Percentiles rank a stretch among this genome's conserved stretches.
phyloP scores from a whole-genome alignment of 2,113 vertebrate species.

The Sarotherodon lohbergeri region DNA sequence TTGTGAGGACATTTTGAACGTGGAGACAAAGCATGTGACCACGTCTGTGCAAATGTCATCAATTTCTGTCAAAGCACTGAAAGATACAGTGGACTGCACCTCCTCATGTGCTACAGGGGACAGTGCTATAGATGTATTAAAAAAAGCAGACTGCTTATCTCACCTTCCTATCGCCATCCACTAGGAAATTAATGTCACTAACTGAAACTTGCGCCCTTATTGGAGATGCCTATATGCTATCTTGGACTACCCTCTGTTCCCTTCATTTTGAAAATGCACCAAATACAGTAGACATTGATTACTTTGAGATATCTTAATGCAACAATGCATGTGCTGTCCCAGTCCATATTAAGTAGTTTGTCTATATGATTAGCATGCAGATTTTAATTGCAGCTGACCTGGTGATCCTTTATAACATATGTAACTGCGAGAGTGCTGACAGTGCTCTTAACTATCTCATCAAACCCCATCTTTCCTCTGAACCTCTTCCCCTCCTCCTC shows the following conservation, averaged over 20 bases:
- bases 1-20: background rate
- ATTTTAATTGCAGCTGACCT: constrained; percentile 15
- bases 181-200: constrained; percentile 58
- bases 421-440: constrained; percentile 44
- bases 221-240: background rate
- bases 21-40: background rate
- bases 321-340: background rate
- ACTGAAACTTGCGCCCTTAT: constrained; percentile 37
- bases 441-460: constrained; percentile 50
- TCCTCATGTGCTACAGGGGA: background rate
- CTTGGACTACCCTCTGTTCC: background rate
- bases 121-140: constrained; percentile 39
- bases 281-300: background rate
- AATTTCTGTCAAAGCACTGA: background rate
- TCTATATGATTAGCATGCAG: background rate
- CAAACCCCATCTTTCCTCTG: constrained; percentile 39
- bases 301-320: background rate
- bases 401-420: constrained; percentile 35
- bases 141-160: constrained; percentile 23
- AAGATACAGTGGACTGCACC: background rate
- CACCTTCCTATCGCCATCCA: constrained; percentile 23
- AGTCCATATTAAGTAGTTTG: background rate
- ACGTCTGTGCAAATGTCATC: background rate
- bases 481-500: constrained; percentile 12
- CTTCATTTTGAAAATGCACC: background rate